These are phyloP conservation scores for Polia nebulosa DNA, from an alignment of 2,888 invertebrate species.

Conservation along the genomic window DNA sequence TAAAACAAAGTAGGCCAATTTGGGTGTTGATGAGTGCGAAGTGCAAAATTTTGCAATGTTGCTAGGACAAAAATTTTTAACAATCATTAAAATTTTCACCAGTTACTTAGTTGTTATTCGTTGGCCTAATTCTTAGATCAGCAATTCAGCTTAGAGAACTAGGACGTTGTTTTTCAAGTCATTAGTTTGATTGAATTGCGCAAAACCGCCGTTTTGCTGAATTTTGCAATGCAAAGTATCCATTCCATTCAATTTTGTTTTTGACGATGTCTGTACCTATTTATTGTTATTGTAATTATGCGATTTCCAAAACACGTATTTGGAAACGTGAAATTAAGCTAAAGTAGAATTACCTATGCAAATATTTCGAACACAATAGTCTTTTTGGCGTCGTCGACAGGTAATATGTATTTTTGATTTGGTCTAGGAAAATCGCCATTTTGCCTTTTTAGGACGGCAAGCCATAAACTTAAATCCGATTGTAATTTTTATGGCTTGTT, in stretches of 20 bases:
- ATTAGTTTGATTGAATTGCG: slow-evolving; percentile 25
- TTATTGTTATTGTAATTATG: slow-evolving; percentile 9
- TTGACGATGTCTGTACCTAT: slow-evolving; percentile 8
- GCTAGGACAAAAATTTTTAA: slow-evolving; percentile 22
- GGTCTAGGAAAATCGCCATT: neutral
- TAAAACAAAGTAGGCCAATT: slow-evolving; percentile 61
- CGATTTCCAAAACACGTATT: slow-evolving; percentile 27
- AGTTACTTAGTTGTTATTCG: neutral
- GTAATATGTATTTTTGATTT: slow-evolving; percentile 2
- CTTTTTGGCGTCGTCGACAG: neutral
- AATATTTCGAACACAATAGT: slow-evolving; percentile 11
- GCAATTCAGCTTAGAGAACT: slow-evolving; percentile 8
- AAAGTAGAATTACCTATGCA: neutral
- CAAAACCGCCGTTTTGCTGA: slow-evolving; percentile 20
- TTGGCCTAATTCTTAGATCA: slow-evolving; percentile 16
- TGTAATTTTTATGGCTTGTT: slow-evolving; percentile 13
- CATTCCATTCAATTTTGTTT: slow-evolving; percentile 17
- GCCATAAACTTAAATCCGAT: neutral
- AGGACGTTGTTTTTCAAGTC: slow-evolving; percentile 15
- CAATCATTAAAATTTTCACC: neutral
- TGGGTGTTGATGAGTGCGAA: slow-evolving; percentile 51
- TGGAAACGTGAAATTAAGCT: slow-evolving; percentile 1
- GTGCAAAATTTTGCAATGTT: slow-evolving; percentile 45
- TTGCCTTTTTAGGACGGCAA: neutral
- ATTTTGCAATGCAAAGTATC: slow-evolving; percentile 24